These are phyloP conservation scores for Philhelius pedissequus DNA, from an alignment of 2,888 invertebrate genomes.

Conservation along the genomic window DNA sequence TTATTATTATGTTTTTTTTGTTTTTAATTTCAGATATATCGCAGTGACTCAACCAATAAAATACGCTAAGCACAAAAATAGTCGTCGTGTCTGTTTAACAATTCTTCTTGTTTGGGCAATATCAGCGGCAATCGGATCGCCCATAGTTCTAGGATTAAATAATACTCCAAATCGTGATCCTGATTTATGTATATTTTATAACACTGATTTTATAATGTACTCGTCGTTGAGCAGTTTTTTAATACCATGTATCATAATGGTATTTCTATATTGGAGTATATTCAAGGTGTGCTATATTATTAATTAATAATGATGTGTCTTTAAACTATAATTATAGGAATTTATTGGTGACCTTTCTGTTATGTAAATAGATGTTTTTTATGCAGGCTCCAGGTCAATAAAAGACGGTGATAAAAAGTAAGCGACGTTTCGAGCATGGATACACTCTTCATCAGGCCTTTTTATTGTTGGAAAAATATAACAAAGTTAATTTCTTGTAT, in stretches of 20 bases:
- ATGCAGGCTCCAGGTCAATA: too few relatives aligned
- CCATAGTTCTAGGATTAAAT: constrained; percentile 97
- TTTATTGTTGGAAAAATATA: too few relatives aligned
- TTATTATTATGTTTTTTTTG: too few relatives aligned
- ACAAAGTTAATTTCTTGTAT: too few relatives aligned
- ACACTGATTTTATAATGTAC: constrained; percentile 98
- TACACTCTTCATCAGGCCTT: too few relatives aligned
- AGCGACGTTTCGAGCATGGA: too few relatives aligned
- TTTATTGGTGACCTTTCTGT: too few relatives aligned
- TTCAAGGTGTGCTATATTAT: constrained; percentile 97
- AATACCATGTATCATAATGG: constrained; percentile 99
- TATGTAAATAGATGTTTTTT: too few relatives aligned
- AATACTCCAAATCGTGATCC: constrained; percentile 91
- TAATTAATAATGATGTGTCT: too few relatives aligned
- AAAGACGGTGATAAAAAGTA: too few relatives aligned
- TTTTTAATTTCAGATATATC: constrained; percentile 89
- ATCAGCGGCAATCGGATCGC: constrained; percentile 96
- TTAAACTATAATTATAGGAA: too few relatives aligned
- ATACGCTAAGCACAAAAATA: constrained; percentile 99
- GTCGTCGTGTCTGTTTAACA: constrained; percentile 94
- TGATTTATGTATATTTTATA: constrained; percentile 96
- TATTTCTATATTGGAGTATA: constrained; percentile 97
- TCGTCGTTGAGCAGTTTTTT: constrained; percentile 99
- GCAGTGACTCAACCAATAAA: constrained; percentile 99
- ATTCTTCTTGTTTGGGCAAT: constrained; percentile 98